A percentile compares a stretch with the other conserved stretches of the same genome.
Conservation (phyloP, 2,797 vertebrate genomes). For the Crocodylus rhombifer region DNA sequence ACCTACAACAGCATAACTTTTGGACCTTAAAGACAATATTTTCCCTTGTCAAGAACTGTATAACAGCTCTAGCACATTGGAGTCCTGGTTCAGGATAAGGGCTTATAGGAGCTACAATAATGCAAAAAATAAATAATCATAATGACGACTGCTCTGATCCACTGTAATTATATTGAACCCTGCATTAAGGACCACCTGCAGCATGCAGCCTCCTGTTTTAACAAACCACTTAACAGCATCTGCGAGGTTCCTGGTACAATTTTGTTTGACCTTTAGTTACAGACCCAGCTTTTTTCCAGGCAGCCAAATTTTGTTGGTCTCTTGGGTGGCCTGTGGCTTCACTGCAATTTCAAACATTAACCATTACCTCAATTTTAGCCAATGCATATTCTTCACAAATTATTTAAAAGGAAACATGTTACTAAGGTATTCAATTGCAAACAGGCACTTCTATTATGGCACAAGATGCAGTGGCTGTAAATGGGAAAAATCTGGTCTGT, state of each 20-base stretch:
- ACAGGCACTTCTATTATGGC: neutral
- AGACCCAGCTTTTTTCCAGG: constrained; percentile 49
- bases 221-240: constrained; percentile 1
- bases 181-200: constrained; percentile 20
- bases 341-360: constrained; percentile 54
- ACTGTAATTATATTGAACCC: constrained; percentile 8
- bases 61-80: neutral
- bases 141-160: neutral
- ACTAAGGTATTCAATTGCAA: neutral
- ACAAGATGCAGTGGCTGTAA: constrained; percentile 3
- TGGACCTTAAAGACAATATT: neutral
- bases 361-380: constrained; percentile 60
- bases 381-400: constrained; percentile 43
- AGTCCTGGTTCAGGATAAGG: neutral
- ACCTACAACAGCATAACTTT: neutral
- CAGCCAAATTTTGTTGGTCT: constrained; percentile 54
- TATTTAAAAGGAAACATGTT: constrained; percentile 32
- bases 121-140: neutral
- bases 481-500: neutral
- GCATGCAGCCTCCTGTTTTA: constrained; percentile 17
- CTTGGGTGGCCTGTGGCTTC: constrained; percentile 61
- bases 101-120: neutral
- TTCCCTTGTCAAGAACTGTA: neutral
- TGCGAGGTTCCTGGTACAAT: neutral
- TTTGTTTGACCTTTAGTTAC: constrained; percentile 57